Evolutionary conservation across 2,113 vertebrate species (phyloP).

Genomic region (Aramus guarauna): DNA sequence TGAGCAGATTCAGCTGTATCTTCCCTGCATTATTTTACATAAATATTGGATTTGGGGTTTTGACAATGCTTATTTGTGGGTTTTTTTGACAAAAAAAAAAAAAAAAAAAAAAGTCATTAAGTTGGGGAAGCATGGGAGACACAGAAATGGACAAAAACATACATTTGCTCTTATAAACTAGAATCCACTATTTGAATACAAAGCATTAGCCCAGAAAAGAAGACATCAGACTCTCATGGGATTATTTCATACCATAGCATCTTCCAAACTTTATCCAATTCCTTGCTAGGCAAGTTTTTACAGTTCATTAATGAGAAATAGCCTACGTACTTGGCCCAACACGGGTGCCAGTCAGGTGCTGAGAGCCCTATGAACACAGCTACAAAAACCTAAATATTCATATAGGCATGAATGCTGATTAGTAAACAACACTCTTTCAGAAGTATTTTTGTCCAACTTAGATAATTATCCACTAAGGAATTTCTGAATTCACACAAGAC

Average conservation of each 20-base stretch:
- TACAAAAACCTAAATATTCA: background rate
- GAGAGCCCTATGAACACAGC: background rate
- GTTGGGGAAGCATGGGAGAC: background rate
- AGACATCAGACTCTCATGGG: background rate
- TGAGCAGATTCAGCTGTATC: background rate
- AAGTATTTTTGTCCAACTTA: background rate
- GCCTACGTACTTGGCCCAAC: background rate
- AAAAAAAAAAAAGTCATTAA: background rate
- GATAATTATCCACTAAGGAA: background rate
- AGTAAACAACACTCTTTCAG: background rate
- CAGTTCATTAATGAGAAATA: background rate
- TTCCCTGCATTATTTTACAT: slow-evolving; percentile 24
- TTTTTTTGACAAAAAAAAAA: background rate
- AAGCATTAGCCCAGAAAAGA: background rate
- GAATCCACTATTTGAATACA: background rate
- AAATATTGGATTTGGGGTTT: background rate
- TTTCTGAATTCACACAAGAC: background rate
- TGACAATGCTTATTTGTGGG: background rate
- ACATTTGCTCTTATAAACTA: background rate
- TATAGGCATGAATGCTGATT: background rate
- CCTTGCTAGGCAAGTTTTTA: background rate
- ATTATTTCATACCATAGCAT: background rate
- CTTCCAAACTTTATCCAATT: background rate
- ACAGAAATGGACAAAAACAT: background rate
- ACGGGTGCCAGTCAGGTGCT: background rate